Percentiles rank a stretch among this genome's conserved stretches.
phyloP scores from a whole-genome alignment of 2,797 vertebrate species.

The Loris lydekkerianus region DNA sequence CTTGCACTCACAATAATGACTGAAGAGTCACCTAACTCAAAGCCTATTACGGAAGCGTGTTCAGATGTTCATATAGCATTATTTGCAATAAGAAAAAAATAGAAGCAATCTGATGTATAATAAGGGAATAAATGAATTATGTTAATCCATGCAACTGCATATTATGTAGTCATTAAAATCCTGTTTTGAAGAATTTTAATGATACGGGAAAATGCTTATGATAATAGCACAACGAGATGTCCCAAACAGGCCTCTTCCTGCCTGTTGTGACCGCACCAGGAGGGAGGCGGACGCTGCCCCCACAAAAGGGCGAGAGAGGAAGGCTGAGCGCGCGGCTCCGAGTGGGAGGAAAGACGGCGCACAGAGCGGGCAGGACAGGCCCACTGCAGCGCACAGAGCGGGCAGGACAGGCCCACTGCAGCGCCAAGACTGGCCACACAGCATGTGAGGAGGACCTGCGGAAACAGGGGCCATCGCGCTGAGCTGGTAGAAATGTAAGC shows the following conservation, averaged over 20 bases:
- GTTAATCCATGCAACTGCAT: neutral
- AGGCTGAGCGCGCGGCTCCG: accelerated
- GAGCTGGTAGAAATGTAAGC: accelerated
- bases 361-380: accelerated
- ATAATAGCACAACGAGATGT: neutral
- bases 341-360: neutral
- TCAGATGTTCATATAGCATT: neutral
- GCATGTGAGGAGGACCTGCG: accelerated
- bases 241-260: neutral
- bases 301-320: accelerated
- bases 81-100: neutral
- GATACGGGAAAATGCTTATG: neutral
- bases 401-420: accelerated
- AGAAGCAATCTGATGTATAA: neutral
- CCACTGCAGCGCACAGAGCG: accelerated
- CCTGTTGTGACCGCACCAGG: neutral
- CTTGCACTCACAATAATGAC: accelerated
- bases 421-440: accelerated
- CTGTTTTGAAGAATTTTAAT: constrained; percentile 4
- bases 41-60: accelerated
- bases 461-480: accelerated
- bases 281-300: accelerated
- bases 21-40: too few species aligned
- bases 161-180: neutral
- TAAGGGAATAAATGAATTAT: neutral